A percentile compares a stretch with the other conserved stretches of the same genome.
These are phyloP conservation scores for Siderastrea radians DNA, from an alignment of 92 coral and sea anemone genomes.

Conservation along the genomic window DNA sequence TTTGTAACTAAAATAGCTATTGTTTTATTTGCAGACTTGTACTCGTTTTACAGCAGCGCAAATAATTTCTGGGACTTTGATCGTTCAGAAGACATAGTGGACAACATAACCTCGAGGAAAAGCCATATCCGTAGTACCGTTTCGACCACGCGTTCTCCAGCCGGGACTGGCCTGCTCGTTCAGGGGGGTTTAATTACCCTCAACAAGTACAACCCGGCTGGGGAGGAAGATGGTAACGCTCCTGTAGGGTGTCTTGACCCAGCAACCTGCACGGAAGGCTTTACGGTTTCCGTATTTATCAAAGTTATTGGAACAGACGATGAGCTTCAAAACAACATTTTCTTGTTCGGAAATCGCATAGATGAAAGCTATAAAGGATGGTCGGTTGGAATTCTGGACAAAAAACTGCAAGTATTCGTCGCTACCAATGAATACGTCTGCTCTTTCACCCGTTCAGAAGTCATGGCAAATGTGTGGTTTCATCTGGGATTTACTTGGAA, in stretches of 20 bases:
- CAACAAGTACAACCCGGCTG: background rate
- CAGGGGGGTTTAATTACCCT: background rate
- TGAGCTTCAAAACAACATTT: background rate
- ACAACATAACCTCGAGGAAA: background rate
- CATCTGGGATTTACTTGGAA: conserved; percentile 20
- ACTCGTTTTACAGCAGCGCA: conserved; percentile 7
- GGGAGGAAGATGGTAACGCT: background rate
- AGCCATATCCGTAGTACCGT: background rate
- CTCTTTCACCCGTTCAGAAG: background rate
- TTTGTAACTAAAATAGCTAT: no score
- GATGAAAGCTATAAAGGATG: background rate
- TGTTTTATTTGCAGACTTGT: background rate
- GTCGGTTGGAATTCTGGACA: background rate
- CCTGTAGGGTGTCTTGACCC: conserved; percentile 10
- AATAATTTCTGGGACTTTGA: conserved; percentile 17
- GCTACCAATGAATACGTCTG: background rate
- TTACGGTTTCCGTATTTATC: conserved; percentile 7
- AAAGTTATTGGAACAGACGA: background rate
- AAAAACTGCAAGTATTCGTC: background rate
- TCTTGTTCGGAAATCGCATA: background rate
- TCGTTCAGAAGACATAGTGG: background rate
- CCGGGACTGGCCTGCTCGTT: conserved; percentile 7
- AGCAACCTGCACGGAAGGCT: background rate
- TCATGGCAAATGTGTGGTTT: background rate
- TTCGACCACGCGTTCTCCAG: background rate